Conservation (phyloP, 1,140 invertebrate species). For the Heterodera carotae region DNA sequence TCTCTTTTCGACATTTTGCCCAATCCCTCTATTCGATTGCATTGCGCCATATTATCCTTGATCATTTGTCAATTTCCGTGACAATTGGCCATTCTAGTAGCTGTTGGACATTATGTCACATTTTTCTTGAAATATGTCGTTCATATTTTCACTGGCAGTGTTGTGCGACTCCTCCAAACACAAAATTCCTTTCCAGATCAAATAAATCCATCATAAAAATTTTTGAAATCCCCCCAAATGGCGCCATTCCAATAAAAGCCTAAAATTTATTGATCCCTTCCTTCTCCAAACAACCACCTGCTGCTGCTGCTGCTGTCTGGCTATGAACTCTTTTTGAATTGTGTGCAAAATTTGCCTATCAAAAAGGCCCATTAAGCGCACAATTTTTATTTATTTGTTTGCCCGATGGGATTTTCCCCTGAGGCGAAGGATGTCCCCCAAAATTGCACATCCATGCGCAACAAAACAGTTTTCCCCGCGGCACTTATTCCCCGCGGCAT, state of each 20-base stretch:
- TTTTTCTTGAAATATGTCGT: background rate
- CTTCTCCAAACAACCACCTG: background rate
- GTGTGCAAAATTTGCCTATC: background rate
- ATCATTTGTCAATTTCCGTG: too few relatives aligned
- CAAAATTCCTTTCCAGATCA: background rate
- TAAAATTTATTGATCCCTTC: background rate
- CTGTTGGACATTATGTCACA: background rate
- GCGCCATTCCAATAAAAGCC: background rate
- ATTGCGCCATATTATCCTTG: too few relatives aligned
- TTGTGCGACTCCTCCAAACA: background rate
- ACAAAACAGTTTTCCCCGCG: too few relatives aligned
- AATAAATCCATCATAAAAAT: constrained; percentile 1
- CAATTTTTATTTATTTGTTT: background rate
- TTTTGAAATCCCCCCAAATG: background rate
- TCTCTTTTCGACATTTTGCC: too few relatives aligned
- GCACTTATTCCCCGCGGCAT: too few relatives aligned
- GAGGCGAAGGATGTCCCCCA: background rate
- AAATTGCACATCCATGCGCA: too few relatives aligned
- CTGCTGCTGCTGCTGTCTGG: background rate
- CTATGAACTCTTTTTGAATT: background rate
- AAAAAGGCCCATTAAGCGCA: background rate
- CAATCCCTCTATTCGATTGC: too few relatives aligned
- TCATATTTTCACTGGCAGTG: background rate
- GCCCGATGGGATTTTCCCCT: background rate
- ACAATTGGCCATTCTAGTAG: too few relatives aligned